Percentiles rank a stretch among this genome's conserved stretches.
These are phyloP conservation scores for Asarcornis scutulata DNA, from an alignment of 2,113 vertebrate species.

Conservation along the genomic window DNA sequence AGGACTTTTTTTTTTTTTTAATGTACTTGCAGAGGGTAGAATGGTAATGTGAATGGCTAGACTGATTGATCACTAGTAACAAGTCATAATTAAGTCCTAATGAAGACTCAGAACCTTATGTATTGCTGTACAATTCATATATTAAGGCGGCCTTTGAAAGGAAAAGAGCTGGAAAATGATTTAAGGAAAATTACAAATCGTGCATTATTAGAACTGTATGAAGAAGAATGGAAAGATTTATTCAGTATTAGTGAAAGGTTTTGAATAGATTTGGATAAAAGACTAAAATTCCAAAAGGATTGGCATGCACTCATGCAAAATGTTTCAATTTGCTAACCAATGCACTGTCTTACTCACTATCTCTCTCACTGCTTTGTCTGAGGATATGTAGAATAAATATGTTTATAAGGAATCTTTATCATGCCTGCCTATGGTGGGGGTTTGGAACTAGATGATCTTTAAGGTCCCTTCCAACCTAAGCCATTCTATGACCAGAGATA, in stretches of 20 bases:
- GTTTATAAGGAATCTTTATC: background rate
- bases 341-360: accelerated
- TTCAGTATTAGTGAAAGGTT: background rate
- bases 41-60: background rate
- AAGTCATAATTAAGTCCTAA: background rate
- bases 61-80: background rate
- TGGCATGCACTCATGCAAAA: background rate
- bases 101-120: background rate
- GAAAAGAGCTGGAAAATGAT: background rate
- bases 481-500: background rate
- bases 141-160: background rate
- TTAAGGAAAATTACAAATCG: background rate
- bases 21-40: background rate
- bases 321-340: background rate
- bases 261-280: background rate
- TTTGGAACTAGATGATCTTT: too few species aligned
- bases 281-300: background rate
- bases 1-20: background rate
- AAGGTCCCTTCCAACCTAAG: too few species aligned
- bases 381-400: background rate
- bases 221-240: background rate
- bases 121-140: background rate
- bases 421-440: too few species aligned
- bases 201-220: background rate
- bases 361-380: background rate